phyloP scores from a whole-genome alignment of 53 echinoderm and acorn worm genomes.

The Arbacia lixula region DNA sequence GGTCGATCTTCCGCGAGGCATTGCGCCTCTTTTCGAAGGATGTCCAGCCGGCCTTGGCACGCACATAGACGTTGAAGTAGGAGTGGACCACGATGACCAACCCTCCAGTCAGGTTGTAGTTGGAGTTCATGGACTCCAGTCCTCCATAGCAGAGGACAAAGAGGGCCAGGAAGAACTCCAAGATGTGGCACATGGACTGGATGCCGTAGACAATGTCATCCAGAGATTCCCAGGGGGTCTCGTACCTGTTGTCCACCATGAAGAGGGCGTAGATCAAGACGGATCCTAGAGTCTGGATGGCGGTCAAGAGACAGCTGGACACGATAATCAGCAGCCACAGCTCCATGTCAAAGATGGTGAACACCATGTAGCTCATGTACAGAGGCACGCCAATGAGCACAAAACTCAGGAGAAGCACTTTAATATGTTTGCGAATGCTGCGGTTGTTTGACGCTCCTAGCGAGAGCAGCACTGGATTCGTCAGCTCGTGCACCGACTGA shows the following conservation, averaged over 20 bases:
- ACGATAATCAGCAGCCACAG: constrained; percentile 95
- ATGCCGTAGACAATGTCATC: constrained; percentile 93
- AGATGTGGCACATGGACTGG: constrained; percentile 86
- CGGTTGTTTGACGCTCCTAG: constrained; percentile 87
- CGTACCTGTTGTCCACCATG: constrained; percentile 88
- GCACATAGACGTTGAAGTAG: constrained; percentile 95
- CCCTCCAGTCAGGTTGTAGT: constrained; percentile 81
- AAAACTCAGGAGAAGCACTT: constrained; percentile 76
- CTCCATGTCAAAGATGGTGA: constrained; percentile 80
- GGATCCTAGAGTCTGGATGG: constrained; percentile 87
- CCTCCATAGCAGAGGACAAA: constrained; percentile 88
- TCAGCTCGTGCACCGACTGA: constrained; percentile 89
- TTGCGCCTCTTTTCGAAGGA: constrained; percentile 79
- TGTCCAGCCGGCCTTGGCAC: constrained; percentile 88
- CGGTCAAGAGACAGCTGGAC: constrained; percentile 90
- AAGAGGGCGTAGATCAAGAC: constrained; percentile 86
- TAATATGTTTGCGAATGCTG: constrained; percentile 77
- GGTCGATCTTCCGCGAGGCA: constrained; percentile 83
- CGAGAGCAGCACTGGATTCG: constrained; percentile 83
- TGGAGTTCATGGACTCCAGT: constrained; percentile 74
- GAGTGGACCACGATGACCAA: constrained; percentile 88
- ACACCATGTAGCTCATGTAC: constrained; percentile 85
- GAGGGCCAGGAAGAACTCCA: constrained; percentile 89
- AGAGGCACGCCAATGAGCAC: constrained; percentile 75
- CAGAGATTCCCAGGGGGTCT: constrained; percentile 82